Percentiles rank a stretch among this genome's conserved stretches.
phyloP scores from a whole-genome alignment of 1,140 invertebrate species.

The Orchestia grillus region DNA sequence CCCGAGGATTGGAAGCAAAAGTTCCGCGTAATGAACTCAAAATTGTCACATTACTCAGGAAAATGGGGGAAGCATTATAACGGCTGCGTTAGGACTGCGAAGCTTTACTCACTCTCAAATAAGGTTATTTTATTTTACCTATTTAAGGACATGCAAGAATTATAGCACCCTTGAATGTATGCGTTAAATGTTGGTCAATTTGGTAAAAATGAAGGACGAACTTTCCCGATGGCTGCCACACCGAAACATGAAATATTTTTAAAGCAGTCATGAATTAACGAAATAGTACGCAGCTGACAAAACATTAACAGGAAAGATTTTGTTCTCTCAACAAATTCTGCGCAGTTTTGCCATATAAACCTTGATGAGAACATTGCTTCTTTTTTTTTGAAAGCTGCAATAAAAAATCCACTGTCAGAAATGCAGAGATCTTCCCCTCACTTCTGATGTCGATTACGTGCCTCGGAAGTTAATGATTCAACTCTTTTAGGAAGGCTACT shows the following conservation, averaged over 20 bases:
- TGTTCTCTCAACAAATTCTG: background rate
- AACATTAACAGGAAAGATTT: background rate
- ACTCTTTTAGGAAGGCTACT: background rate
- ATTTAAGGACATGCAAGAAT: background rate
- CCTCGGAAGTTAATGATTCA: background rate
- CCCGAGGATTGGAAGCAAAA: constrained; percentile 28
- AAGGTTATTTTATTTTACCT: background rate
- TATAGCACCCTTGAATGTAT: background rate
- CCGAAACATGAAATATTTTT: background rate
- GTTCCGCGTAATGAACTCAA: constrained; percentile 47
- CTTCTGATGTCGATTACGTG: background rate
- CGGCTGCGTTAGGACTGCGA: background rate
- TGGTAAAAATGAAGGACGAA: background rate
- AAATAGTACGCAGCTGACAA: background rate
- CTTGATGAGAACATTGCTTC: background rate
- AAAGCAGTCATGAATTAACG: background rate
- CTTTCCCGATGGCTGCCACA: background rate
- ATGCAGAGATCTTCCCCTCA: no score
- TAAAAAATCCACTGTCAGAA: background rate
- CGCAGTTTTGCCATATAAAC: no score
- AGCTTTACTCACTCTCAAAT: background rate
- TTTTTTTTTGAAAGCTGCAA: background rate
- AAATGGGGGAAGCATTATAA: constrained; percentile 1
- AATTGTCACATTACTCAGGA: constrained; percentile 41
- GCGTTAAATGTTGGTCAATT: background rate